Base-by-base conservation (phyloP, 1,140 invertebrate genomes). In the Papilio polyxenes region DNA sequence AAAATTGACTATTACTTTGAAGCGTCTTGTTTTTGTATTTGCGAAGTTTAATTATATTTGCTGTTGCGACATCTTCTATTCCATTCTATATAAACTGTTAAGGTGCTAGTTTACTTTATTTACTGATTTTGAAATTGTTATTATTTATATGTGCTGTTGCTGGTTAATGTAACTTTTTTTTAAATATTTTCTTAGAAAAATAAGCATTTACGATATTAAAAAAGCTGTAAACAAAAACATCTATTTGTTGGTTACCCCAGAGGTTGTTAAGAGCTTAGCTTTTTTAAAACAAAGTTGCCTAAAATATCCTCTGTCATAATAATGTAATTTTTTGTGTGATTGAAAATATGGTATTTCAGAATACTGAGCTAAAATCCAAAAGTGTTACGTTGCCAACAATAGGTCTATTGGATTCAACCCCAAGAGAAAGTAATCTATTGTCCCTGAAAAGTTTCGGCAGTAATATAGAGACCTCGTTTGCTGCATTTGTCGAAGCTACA, bases 391-490 rank as follows among this genome's bases (percentile, higher is more conserved):
- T 89, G 31, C 84, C 87, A 0, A 84, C 82, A n/a, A 83, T 87
- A 40, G 85, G 86, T 9, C 86, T 86, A 9, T 78, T 88, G 20
- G 91, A 93, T 82, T 87, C 88, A 0, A 83, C 85, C 13, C 85
- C 85, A 5, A 85, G 89, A 78, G 88, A 90, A 75, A 87, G 81
- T 23, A 92, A 92, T 77, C 62, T 92, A 44, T 83, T 84, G 0
- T 91, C 87, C 51, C 78, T 93, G 23, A 87, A 85, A 69, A 85
- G 83, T 7, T 81, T 93, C 9, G 86, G 85, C 2, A 75, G 48
- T 9, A 85, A 87, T 6, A 83, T 92, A 2, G 89, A 90, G 44
- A 81, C 85, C 0, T 75, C 85, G 0, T 80, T 90, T 49, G 81
- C 82, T 0, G 72, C 78, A n/a, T 82, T 89, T 3, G 76, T 88